These are phyloP conservation scores for Pangasius sanitwongsei DNA, from an alignment of 2,797 vertebrate genomes.

Conservation along the genomic window DNA sequence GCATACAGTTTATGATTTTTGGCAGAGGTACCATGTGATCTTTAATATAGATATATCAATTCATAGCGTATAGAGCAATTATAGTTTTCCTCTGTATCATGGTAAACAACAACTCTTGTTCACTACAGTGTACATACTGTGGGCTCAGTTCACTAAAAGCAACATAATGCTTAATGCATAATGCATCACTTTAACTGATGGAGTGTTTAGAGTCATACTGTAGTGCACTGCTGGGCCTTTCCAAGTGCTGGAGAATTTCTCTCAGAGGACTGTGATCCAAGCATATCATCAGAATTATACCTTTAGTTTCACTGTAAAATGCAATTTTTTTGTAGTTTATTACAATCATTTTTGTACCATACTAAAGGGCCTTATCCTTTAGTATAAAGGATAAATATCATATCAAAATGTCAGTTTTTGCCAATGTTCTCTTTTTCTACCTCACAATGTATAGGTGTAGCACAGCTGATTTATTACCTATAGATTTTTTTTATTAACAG, in stretches of 20 bases:
- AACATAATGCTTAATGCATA: constrained; percentile 18
- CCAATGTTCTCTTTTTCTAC: neutral
- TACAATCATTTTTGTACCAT: neutral
- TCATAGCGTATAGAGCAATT: neutral
- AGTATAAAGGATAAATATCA: neutral
- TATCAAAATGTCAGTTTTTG: neutral
- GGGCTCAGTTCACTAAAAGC: neutral
- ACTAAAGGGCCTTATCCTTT: neutral
- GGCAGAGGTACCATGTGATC: neutral
- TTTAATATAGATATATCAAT: neutral
- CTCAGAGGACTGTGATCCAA: neutral
- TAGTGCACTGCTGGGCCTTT: neutral
- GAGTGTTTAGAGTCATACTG: neutral
- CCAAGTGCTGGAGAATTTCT: neutral
- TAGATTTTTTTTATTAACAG: neutral
- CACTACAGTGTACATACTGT: neutral
- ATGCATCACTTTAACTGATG: constrained; percentile 14
- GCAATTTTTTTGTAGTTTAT: neutral
- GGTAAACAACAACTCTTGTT: constrained; percentile 12
- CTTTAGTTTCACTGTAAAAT: neutral
- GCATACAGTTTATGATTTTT: neutral
- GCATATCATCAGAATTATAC: neutral
- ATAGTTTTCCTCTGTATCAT: neutral
- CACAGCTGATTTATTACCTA: neutral
- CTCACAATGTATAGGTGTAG: neutral